Base-by-base conservation (phyloP, 2,888 invertebrate genomes). In the Andrena marginata region DNA sequence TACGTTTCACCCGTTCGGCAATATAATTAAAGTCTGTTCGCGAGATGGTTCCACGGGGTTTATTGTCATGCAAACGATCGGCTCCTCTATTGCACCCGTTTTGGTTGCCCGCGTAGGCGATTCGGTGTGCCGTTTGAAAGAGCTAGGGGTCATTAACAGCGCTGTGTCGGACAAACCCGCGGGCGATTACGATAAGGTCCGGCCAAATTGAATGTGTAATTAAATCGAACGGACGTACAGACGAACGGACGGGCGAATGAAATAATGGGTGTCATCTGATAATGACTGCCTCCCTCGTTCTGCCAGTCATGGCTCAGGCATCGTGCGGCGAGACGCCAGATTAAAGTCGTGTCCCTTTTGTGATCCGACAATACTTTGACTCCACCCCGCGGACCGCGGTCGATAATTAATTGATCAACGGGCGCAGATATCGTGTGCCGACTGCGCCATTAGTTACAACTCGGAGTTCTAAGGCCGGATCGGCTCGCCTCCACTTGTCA, bases 371-470 rank as follows among this genome's bases (percentile, higher is more conserved):
- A 85, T 87, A 86, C 85, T 84, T 85, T 87, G 87, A 87, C 82
- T 85, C 84, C 85, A 73, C 74, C 84, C 81, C 69, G 76, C 84
- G 76, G 80, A 75, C 78, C 83, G 68, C 72, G 82, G 72, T 86
- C 85, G 87, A 90, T 92, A 92, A 92, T 92, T 92, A 92, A 92
- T 92, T 92, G 91, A 92, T 92, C 92, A 91, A 73, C 82, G 79
- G 77, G 80, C 85, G 77, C 73, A 89, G 92, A 92, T 92, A 92
- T 87, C 87, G 87, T 74, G 64, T 74, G 87, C 85, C 82, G 80
- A 71, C 77, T 64, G 67, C 76, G 83, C 73, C 68, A 82, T 87
- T 88, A 86, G 70, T 80, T 84, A 77, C 65, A 63, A 67, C 65
- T 64, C 49, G 72, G 54, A 79, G 16, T 78, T 79, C 77, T 80